A percentile compares a stretch with the other conserved stretches of the same genome.
Evolutionary conservation across 2,797 vertebrate species (phyloP).

Genomic region (Pipistrellus pipistrellus): DNA sequence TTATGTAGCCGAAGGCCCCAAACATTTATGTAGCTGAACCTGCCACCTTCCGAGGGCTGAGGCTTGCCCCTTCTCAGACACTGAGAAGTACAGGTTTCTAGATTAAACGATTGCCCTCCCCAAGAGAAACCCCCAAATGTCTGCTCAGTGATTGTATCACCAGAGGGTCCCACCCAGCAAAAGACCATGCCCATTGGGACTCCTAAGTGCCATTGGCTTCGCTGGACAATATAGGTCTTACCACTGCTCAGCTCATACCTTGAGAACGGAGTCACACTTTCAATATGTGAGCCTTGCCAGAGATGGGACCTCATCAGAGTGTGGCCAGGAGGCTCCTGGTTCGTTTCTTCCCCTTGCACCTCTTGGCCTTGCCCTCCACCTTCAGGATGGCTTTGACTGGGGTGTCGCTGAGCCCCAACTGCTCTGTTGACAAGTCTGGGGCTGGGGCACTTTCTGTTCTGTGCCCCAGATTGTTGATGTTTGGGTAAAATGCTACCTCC

Average conservation of each 20-base stretch:
- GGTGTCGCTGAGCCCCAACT: background rate
- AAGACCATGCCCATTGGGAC: background rate
- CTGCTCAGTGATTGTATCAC: background rate
- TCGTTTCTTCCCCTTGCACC: background rate
- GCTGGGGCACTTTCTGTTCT: background rate
- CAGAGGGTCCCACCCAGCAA: background rate
- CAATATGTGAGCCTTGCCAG: background rate
- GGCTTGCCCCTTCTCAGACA: background rate
- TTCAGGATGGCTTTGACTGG: slow-evolving; percentile 48
- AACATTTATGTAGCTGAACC: background rate
- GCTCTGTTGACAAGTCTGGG: background rate
- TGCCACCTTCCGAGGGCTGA: background rate
- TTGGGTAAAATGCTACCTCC: background rate
- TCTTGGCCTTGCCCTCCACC: background rate
- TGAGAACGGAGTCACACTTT: background rate
- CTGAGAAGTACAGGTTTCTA: background rate
- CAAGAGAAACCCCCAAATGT: background rate
- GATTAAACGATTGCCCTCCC: background rate
- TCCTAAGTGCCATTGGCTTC: fast-evolving
- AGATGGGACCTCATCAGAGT: background rate
- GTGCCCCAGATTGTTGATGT: background rate
- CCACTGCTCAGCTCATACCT: background rate
- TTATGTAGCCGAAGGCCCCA: background rate
- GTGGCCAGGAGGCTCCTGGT: background rate
- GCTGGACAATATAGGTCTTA: background rate